Evolutionary conservation across 2,113 vertebrate species (phyloP).

Genomic region (Neomonachus schauinslandi): DNA sequence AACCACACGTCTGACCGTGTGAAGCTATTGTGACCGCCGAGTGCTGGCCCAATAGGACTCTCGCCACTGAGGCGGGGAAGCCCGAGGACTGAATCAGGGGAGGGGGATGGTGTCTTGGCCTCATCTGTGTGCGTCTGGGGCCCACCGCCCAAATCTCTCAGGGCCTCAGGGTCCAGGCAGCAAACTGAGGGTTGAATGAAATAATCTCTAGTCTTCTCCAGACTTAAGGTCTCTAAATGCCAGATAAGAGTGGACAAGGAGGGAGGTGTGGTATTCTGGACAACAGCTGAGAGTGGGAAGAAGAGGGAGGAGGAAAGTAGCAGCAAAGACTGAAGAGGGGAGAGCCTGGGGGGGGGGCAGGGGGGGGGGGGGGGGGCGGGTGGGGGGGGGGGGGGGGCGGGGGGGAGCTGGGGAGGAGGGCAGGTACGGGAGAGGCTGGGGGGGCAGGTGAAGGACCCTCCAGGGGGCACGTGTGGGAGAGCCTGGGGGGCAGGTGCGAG

Average conservation of each 20-base stretch:
- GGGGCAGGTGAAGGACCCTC: neutral
- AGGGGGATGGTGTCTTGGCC: neutral
- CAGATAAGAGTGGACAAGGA: neutral
- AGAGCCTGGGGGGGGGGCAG: too few species aligned
- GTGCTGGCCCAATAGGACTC: neutral
- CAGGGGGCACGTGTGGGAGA: neutral
- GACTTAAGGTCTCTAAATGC: neutral
- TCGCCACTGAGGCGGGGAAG: neutral
- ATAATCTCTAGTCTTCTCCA: neutral
- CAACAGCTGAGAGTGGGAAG: neutral
- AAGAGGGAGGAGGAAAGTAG: neutral
- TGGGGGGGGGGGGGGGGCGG: too few species aligned
- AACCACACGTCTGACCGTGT: neutral
- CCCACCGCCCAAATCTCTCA: neutral
- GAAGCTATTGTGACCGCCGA: too few species aligned
- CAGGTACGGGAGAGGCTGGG: neutral
- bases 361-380: too few species aligned
- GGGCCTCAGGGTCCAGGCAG: neutral
- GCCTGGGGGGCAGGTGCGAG: neutral
- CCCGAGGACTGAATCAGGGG: neutral
- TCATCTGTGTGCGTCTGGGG: rapidly evolving
- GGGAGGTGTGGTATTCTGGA: neutral
- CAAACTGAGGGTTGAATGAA: too few species aligned
- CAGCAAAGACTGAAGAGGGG: neutral
- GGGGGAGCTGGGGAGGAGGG: neutral